Evolutionary conservation across 2,888 invertebrate species (phyloP).

Genomic region (Oeneis ivallda): DNA sequence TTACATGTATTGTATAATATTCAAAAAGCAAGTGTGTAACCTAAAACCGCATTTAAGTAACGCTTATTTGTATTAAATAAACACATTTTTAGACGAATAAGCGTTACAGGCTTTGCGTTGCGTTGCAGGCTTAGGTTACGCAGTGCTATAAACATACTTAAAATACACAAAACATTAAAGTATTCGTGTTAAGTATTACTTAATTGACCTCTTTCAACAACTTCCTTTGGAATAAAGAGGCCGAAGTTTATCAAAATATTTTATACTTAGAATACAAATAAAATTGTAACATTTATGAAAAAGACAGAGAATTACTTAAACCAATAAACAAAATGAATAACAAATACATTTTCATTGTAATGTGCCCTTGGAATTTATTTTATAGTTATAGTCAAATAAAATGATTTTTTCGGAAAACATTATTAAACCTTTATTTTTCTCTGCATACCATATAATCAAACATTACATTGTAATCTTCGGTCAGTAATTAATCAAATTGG

Average conservation of each 20-base stretch:
- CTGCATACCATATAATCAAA: neutral
- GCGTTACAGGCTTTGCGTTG: too few species aligned
- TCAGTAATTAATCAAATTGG: neutral
- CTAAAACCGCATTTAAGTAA: too few species aligned
- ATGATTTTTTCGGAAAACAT: neutral
- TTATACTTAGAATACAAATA: neutral
- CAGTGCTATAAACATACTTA: too few species aligned
- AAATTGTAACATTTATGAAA: neutral
- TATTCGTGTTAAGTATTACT: neutral
- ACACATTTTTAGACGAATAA: too few species aligned
- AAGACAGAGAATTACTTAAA: neutral
- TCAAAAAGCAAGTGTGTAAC: too few species aligned
- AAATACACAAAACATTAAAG: neutral
- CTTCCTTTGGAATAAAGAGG: neutral
- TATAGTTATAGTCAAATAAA: neutral
- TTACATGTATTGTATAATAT: too few species aligned
- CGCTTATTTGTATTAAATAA: too few species aligned
- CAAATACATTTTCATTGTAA: neutral
- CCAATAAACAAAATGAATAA: neutral
- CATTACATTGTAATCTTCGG: neutral
- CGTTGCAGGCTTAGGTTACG: too few species aligned
- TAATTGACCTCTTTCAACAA: too few species aligned
- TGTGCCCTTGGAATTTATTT: neutral
- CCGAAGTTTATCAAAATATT: neutral
- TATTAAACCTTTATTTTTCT: neutral